Conservation (phyloP, 92 coral and sea anemone genomes). For the Muricea muricata region DNA sequence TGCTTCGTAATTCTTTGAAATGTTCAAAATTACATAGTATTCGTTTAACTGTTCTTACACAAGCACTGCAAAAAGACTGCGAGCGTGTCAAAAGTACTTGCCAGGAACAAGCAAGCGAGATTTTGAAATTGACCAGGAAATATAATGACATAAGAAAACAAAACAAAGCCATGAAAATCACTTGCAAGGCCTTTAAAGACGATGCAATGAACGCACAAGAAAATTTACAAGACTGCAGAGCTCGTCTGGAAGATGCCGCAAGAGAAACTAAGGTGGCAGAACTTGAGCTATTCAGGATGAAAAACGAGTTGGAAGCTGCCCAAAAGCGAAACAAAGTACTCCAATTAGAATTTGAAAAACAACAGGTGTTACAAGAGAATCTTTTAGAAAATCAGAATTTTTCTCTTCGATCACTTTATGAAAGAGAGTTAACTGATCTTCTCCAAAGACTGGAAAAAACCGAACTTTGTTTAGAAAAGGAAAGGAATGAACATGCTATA, state of each 20-base stretch:
- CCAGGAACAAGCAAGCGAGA: constrained; percentile 47
- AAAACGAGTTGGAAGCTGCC: constrained; percentile 33
- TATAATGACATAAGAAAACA: constrained; percentile 47
- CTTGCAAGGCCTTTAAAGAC: constrained; percentile 87
- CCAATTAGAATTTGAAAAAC: constrained; percentile 62
- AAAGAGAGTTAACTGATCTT: constrained; percentile 57
- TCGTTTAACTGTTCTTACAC: constrained; percentile 74
- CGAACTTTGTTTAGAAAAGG: constrained; percentile 61
- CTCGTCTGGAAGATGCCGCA: constrained; percentile 47
- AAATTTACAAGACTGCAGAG: constrained; percentile 57
- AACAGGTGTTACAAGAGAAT: constrained; percentile 43
- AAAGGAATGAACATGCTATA: constrained; percentile 72
- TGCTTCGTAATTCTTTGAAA: constrained; percentile 78
- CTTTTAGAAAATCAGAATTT: constrained; percentile 62
- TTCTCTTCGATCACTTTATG: constrained; percentile 34
- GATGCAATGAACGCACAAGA: constrained; percentile 69
- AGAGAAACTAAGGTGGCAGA: constrained; percentile 57
- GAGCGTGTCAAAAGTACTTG: constrained; percentile 64
- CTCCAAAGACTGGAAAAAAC: constrained; percentile 60
- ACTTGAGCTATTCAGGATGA: constrained; percentile 62
- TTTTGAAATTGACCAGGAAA: constrained; percentile 65
- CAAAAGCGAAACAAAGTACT: constrained; percentile 54
- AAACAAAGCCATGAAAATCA: constrained; percentile 71
- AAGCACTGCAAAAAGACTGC: constrained; percentile 69
- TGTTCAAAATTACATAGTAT: constrained; percentile 86